Conservation (phyloP, 2,888 invertebrate species). For the Chymomyza caudatula region DNA sequence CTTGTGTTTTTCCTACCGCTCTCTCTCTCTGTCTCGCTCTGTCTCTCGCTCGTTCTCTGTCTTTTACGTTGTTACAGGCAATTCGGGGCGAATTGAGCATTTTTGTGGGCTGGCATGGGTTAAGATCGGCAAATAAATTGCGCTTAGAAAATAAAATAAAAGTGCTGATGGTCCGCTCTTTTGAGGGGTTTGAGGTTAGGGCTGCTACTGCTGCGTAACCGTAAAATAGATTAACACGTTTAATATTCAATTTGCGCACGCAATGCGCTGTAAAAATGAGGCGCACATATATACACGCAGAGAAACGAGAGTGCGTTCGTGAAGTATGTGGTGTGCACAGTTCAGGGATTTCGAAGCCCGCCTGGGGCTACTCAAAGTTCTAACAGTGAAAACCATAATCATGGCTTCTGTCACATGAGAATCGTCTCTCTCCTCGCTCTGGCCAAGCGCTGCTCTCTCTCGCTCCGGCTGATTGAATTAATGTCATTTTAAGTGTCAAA, state of each 20-base stretch:
- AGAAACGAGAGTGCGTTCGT: slow-evolving; percentile 6
- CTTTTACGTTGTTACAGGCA: background rate
- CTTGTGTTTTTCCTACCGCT: background rate
- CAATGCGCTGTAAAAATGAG: slow-evolving; percentile 36
- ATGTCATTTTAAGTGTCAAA: slow-evolving; percentile 42
- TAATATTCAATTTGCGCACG: slow-evolving; percentile 73
- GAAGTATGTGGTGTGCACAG: background rate
- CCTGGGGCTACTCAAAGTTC: background rate
- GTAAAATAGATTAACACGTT: slow-evolving; percentile 74
- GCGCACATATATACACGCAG: background rate
- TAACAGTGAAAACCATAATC: background rate
- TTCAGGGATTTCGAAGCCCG: background rate
- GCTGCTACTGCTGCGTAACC: slow-evolving; percentile 34
- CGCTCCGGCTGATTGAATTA: slow-evolving; percentile 36
- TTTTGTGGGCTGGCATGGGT: background rate
- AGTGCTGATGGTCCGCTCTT: background rate
- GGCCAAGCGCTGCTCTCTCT: background rate
- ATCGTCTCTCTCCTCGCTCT: slow-evolving; percentile 10
- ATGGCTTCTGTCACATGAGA: slow-evolving; percentile 18
- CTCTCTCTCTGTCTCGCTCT: background rate
- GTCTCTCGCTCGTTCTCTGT: background rate
- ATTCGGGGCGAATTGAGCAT: background rate
- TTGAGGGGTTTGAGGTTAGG: background rate
- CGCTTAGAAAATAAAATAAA: slow-evolving; percentile 45
- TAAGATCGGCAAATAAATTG: slow-evolving; percentile 50